These are phyloP conservation scores for Heliconius hermathena DNA, from an alignment of 1,140 invertebrate species.

Conservation along the genomic window DNA sequence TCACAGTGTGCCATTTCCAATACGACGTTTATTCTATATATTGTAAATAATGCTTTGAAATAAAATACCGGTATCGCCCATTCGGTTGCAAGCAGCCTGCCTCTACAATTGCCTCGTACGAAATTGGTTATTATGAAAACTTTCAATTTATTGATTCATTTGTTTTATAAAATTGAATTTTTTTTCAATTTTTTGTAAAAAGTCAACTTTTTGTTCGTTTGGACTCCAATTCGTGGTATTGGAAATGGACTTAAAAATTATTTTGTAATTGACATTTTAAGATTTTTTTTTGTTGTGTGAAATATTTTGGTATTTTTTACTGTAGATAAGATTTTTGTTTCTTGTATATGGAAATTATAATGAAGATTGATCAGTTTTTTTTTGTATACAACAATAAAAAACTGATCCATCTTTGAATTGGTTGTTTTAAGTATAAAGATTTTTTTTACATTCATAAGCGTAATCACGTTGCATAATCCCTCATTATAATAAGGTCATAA, in stretches of 20 bases:
- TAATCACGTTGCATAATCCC: too few relatives aligned
- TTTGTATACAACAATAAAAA: background rate
- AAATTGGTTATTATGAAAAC: constrained; percentile 34
- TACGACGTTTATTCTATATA: background rate
- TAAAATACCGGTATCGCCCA: constrained; percentile 25
- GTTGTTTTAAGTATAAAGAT: too few relatives aligned
- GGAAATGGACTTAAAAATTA: background rate
- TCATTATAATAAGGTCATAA: too few relatives aligned
- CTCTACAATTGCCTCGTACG: constrained; percentile 27
- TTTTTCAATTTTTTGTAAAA: background rate
- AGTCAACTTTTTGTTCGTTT: background rate
- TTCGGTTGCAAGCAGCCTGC: constrained; percentile 23
- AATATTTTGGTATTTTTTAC: background rate
- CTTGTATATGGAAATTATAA: background rate
- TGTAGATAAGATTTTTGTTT: background rate
- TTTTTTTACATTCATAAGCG: too few relatives aligned
- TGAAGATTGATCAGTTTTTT: background rate
- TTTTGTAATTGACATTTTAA: background rate
- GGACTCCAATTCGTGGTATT: background rate
- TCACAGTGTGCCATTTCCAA: background rate
- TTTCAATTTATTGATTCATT: constrained; percentile 19
- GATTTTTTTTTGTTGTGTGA: background rate
- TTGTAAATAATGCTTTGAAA: constrained; percentile 36
- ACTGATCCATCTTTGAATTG: background rate
- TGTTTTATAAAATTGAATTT: background rate